Conservation (phyloP, 2,888 invertebrate species). For the Digitonthophagus gazella region DNA sequence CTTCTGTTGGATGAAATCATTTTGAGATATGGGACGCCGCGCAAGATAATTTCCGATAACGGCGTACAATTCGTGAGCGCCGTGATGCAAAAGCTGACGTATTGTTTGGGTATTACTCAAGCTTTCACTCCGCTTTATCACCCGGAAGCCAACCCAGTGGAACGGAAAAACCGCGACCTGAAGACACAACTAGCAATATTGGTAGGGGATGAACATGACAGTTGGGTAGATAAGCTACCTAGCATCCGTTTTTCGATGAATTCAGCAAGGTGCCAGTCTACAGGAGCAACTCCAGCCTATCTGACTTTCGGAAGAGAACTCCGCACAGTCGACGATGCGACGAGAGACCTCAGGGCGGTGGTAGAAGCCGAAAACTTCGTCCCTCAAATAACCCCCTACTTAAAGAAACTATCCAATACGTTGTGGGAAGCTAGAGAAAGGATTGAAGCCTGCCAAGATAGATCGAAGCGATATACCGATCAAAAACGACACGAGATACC, state of each 20-base stretch:
- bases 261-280: conserved; percentile 28
- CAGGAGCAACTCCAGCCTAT: conserved; percentile 35
- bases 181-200: conserved; percentile 38
- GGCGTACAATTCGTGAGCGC: conserved; percentile 25
- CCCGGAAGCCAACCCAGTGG: conserved; percentile 39
- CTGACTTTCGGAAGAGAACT: conserved; percentile 39
- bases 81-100: conserved; percentile 28
- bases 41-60: conserved; percentile 32
- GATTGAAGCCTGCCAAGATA: conserved; percentile 17
- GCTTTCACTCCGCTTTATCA: conserved; percentile 38
- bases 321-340: conserved; percentile 30
- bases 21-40: conserved; percentile 38
- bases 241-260: conserved; percentile 38
- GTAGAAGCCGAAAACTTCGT: conserved; percentile 25
- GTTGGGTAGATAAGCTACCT: conserved; percentile 35
- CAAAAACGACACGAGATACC: background rate
- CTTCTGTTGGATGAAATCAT: conserved; percentile 41
- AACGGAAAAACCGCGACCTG: conserved; percentile 39
- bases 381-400: conserved; percentile 23
- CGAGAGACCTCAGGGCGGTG: conserved; percentile 21
- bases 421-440: conserved; percentile 8
- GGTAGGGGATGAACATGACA: conserved; percentile 32
- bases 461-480: conserved; percentile 17
- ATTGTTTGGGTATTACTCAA: conserved; percentile 33
- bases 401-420: background rate